Evolutionary conservation across 1,140 invertebrate species (phyloP).

Genomic region (Anastatus disparis): DNA sequence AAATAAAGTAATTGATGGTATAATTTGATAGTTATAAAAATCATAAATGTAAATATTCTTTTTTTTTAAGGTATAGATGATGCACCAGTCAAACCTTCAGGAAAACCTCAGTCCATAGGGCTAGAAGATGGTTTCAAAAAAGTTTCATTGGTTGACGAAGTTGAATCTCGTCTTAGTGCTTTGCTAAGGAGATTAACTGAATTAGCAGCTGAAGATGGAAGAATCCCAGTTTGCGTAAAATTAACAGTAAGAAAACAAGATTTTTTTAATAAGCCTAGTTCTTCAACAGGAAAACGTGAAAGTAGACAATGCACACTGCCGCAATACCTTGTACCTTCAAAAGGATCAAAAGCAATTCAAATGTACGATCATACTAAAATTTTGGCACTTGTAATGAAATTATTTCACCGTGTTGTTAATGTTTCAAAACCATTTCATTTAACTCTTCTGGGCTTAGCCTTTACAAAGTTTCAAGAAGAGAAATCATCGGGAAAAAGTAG

Average conservation of each 20-base stretch:
- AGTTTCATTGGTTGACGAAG: conserved; percentile 76
- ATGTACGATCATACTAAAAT: conserved; percentile 73
- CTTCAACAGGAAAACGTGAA: conserved; percentile 72
- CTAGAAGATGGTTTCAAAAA: conserved; percentile 80
- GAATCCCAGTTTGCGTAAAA: conserved; percentile 78
- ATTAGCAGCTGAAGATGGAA: conserved; percentile 78
- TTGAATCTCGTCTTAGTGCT: conserved; percentile 74
- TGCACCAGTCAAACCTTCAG: conserved; percentile 75
- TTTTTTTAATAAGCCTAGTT: conserved; percentile 64
- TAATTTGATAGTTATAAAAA: too few relatives aligned
- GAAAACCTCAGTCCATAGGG: conserved; percentile 77
- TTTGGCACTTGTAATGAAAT: conserved; percentile 76
- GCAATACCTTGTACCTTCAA: conserved; percentile 71
- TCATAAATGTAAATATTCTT: too few relatives aligned
- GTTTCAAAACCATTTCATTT: conserved; percentile 80
- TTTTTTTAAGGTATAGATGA: conserved; percentile 69
- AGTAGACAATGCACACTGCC: conserved; percentile 78
- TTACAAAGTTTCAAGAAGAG: conserved; percentile 79
- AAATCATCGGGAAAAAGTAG: conserved; percentile 71
- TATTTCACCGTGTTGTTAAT: conserved; percentile 80
- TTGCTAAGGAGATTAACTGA: conserved; percentile 76
- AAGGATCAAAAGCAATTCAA: conserved; percentile 55
- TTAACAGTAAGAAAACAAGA: conserved; percentile 78
- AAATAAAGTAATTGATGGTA: neutral
- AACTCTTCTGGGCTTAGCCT: conserved; percentile 79